Evolutionary conservation across 2,888 invertebrate species (phyloP).

Genomic region (Trypoxylon attenuatum): DNA sequence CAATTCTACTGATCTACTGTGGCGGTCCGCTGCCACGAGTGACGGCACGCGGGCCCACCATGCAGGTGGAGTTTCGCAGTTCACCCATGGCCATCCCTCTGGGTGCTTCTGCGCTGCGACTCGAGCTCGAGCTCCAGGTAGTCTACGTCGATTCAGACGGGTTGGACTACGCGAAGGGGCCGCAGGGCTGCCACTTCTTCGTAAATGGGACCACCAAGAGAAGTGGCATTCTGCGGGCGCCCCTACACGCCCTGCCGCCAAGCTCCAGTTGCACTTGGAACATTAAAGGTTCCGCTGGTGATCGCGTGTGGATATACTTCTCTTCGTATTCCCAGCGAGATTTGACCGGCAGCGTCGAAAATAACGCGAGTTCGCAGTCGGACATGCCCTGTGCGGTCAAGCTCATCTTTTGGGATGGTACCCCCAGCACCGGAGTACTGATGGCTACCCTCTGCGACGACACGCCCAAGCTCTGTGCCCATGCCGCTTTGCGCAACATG

Average conservation of each 20-base stretch:
- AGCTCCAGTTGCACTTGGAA: conserved; percentile 92
- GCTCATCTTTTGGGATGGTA: conserved; percentile 70
- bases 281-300: conserved; percentile 86
- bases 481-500: conserved; percentile 83
- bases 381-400: conserved; percentile 60
- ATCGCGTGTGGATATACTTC: conserved; percentile 91
- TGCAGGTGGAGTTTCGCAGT: conserved; percentile 92
- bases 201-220: conserved; percentile 78
- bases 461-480: conserved; percentile 88
- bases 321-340: conserved; percentile 89
- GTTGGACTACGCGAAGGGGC: conserved; percentile 84
- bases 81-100: conserved; percentile 89
- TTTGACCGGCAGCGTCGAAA: conserved; percentile 76
- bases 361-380: conserved; percentile 48
- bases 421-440: conserved; percentile 62
- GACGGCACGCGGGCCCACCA: conserved; percentile 83
- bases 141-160: conserved; percentile 92
- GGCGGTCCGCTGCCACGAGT: conserved; percentile 91
- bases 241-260: conserved; percentile 89
- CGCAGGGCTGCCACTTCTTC: conserved; percentile 71
- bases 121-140: conserved; percentile 91
- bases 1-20: conserved; percentile 90
- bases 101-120: conserved; percentile 83
- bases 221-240: conserved; percentile 85
- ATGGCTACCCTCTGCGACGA: conserved; percentile 75